A percentile compares a stretch with the other conserved stretches of the same genome.
These are phyloP conservation scores for Gari tellinella DNA, from an alignment of 2,888 invertebrate species.

Conservation along the genomic window DNA sequence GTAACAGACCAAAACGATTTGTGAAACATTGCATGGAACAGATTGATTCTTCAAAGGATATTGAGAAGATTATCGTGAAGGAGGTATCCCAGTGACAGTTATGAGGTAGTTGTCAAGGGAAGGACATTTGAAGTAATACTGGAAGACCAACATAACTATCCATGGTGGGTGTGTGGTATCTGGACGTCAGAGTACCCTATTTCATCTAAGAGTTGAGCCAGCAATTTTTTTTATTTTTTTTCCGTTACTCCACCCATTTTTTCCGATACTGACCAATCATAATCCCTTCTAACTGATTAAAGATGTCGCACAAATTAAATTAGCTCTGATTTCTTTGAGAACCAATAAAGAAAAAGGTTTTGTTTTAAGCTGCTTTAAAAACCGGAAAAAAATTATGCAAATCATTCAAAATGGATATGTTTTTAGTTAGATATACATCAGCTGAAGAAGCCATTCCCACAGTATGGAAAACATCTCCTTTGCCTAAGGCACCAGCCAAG, in stretches of 20 bases:
- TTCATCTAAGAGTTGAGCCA: background rate
- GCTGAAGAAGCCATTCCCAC: slow-evolving; percentile 7
- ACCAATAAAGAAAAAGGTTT: too few species aligned
- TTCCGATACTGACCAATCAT: too few species aligned
- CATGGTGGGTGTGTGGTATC: background rate
- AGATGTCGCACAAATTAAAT: too few species aligned
- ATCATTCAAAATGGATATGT: slow-evolving; percentile 15
- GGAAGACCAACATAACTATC: background rate
- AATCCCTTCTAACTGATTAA: too few species aligned
- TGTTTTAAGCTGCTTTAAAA: too few species aligned
- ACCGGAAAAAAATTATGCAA: too few species aligned
- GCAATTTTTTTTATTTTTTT: too few species aligned
- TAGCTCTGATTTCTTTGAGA: too few species aligned
- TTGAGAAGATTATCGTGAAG: slow-evolving; percentile 7
- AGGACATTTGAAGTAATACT: background rate
- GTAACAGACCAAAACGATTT: slow-evolving; percentile 10
- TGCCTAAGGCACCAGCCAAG: slow-evolving; percentile 17
- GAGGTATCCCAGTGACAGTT: background rate
- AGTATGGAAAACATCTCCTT: slow-evolving; percentile 19
- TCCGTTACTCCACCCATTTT: background rate
- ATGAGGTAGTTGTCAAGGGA: background rate
- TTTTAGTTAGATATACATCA: background rate
- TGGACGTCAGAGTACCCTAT: background rate
- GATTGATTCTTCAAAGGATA: slow-evolving; percentile 15
- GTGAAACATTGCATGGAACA: slow-evolving; percentile 12